phyloP scores from a whole-genome alignment of 2,797 vertebrate genomes.

The Dendrocincla tyrannina region DNA sequence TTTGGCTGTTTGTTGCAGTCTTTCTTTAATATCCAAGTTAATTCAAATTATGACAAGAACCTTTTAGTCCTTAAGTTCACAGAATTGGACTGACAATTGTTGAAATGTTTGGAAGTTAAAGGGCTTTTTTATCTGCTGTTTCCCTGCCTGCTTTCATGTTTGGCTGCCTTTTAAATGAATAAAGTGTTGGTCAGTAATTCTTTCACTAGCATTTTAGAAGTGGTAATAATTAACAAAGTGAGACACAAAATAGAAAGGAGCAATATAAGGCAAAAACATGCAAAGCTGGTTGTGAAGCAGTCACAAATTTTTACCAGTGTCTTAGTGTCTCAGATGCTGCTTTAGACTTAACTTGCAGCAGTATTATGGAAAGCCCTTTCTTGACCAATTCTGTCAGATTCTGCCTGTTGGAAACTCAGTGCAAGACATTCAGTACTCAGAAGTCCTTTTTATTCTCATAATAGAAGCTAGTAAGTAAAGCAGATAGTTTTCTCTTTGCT shows the following conservation, averaged over 20 bases:
- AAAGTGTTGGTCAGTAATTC: neutral
- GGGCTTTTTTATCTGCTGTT: neutral
- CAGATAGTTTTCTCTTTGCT: neutral
- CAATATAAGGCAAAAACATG: neutral
- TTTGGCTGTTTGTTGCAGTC: neutral
- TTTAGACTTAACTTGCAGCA: neutral
- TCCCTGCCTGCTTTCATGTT: neutral
- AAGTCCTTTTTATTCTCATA: neutral
- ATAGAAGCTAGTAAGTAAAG: neutral
- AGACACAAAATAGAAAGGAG: neutral
- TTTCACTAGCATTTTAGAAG: neutral
- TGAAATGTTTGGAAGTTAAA: neutral
- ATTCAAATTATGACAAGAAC: neutral
- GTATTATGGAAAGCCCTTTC: neutral
- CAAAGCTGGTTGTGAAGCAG: neutral
- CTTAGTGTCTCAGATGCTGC: neutral
- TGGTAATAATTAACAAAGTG: neutral
- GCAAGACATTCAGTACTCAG: neutral
- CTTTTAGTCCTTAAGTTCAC: neutral
- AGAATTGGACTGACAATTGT: neutral
- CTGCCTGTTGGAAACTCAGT: neutral
- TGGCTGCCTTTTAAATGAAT: neutral
- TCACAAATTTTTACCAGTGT: neutral
- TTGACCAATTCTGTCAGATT: neutral
- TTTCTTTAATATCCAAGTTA: neutral